Evolutionary conservation across 2,113 vertebrate species (phyloP).

Genomic region (Odocoileus hemionus): DNA sequence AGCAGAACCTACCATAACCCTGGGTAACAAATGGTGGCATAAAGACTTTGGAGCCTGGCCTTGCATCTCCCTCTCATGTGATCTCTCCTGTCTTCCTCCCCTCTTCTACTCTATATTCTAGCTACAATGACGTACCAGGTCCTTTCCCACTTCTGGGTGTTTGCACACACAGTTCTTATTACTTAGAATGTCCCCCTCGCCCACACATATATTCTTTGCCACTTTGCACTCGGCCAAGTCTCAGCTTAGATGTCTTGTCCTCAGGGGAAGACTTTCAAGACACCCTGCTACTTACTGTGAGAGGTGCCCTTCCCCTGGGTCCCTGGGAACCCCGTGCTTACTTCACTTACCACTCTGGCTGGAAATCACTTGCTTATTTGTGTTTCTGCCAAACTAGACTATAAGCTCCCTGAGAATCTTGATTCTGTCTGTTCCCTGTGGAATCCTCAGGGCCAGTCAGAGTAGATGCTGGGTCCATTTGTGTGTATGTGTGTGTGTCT

Average conservation of each 20-base stretch:
- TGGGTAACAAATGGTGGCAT: not conserved
- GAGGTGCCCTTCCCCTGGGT: not conserved
- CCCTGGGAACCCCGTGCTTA: rapidly evolving
- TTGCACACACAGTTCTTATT: not conserved
- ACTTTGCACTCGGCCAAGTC: not conserved
- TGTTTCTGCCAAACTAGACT: not conserved
- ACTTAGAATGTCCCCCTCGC: not conserved
- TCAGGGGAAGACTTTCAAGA: not conserved
- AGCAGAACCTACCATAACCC: rapidly evolving
- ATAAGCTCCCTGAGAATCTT: too few relatives aligned
- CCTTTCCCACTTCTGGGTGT: not conserved
- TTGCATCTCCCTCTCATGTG: not conserved
- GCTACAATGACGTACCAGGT: rapidly evolving
- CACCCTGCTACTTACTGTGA: too few relatives aligned
- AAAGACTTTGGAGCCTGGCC: not conserved
- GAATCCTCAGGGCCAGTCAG: not conserved
- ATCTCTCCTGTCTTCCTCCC: not conserved
- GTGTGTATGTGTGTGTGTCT: not conserved
- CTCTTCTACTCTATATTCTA: too few relatives aligned
- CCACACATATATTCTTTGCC: not conserved
- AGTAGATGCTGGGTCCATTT: not conserved
- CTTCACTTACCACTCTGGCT: not conserved
- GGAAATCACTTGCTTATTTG: not conserved
- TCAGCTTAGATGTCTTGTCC: not conserved
- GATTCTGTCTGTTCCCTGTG: not conserved